Base-by-base conservation (phyloP, 2,888 invertebrate species). In the Acleris emargana region DNA sequence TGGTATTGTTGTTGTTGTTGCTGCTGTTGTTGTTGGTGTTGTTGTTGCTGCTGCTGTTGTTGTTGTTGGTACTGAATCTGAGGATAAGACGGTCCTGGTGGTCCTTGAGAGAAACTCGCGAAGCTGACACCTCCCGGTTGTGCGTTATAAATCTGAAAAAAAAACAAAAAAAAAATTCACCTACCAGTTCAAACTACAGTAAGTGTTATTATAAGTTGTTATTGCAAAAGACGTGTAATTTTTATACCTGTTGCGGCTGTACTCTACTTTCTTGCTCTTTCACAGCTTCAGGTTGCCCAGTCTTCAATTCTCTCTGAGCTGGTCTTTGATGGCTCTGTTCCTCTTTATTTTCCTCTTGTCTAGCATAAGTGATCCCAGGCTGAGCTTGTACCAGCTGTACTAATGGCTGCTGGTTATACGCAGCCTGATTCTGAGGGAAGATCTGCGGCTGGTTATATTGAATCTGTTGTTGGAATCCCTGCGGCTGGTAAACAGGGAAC, bases 101-200 rank as follows among this genome's bases (percentile, higher is more conserved):
- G 77, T 45, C 81, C 81, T 59, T 82, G 83, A 1, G 85, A 81
- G 68, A 86, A 88, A 55, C 82, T 87, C 1, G 89, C 81, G 71
- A 84, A 91, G 74, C 89, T 91, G 2, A 86, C 73, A 1, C 89
- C 86, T 20, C 84, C 84, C 68, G 78, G 75, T 64, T 84, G 84
- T 7, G 70, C 66, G 57, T 80, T 79, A 62, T 78, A 76, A 20
- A 74, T 77, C 90, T 89, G 83, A 38, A 84, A 84, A 20, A 5
- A 17, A 38, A 25, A 1, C 13, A 45, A 49, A 22, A 51, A 43
- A 0, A n/a, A 45, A 17, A 5, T 3, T 17, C 6, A 7, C 13
- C 67, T 53, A 63, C 63, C 54, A 45, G 62, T 22, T 59, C 1
- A 3, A 13, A 13, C 2, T 38, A 38, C 1, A 13, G 13, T 38